These are phyloP conservation scores for Allobates femoralis DNA, from an alignment of 2,797 vertebrate genomes.

Conservation along the genomic window DNA sequence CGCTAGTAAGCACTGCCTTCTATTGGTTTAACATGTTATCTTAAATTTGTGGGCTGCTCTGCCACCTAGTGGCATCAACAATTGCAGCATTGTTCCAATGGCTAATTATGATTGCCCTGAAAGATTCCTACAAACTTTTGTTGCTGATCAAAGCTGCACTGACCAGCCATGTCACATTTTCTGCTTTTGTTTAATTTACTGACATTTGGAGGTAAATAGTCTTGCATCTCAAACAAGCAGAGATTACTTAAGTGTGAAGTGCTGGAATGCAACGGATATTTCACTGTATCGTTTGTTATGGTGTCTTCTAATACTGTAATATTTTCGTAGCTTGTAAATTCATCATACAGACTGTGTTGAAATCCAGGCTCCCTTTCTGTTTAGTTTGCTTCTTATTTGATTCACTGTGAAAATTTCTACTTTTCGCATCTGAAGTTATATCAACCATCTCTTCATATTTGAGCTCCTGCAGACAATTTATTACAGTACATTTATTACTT, in stretches of 20 bases:
- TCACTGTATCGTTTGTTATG: constrained; percentile 16
- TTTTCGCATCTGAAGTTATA: background rate
- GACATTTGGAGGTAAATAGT: constrained; percentile 80
- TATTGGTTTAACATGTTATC: constrained; percentile 57
- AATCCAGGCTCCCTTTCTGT: background rate
- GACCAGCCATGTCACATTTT: constrained; percentile 75
- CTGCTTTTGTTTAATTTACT: background rate
- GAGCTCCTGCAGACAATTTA: constrained; percentile 17
- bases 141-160: constrained; percentile 72
- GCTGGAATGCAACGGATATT: constrained; percentile 30
- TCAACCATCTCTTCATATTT: background rate
- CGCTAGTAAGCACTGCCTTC: constrained; percentile 70
- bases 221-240: constrained; percentile 22
- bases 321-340: background rate
- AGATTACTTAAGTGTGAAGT: constrained; percentile 25
- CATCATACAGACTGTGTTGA: background rate
- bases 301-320: background rate
- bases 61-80: constrained; percentile 71
- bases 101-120: background rate
- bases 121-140: constrained; percentile 59
- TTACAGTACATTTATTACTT: constrained; percentile 22
- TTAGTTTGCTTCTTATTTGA: background rate
- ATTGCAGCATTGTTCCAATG: background rate
- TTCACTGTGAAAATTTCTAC: background rate
- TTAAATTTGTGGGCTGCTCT: constrained; percentile 60